These are phyloP conservation scores for Galeopterus variegatus DNA, from an alignment of 2,113 vertebrate genomes.

Conservation along the genomic window DNA sequence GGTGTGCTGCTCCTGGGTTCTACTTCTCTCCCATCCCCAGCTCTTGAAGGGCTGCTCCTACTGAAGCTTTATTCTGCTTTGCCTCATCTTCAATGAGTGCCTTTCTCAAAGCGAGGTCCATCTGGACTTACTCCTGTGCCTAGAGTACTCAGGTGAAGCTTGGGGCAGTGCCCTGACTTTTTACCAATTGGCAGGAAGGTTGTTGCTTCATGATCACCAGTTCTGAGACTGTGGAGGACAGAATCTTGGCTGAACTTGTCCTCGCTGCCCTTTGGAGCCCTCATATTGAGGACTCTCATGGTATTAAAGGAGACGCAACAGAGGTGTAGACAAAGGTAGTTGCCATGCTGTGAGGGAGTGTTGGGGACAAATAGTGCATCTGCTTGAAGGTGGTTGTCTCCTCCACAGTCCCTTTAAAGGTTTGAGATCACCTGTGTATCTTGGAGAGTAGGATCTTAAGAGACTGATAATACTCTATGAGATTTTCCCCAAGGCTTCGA, in stretches of 20 bases:
- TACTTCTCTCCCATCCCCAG: background rate
- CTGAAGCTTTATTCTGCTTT: background rate
- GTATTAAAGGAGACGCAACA: background rate
- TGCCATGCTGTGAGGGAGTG: background rate
- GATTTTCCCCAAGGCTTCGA: no score
- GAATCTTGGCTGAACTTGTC: no score
- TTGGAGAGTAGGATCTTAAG: background rate
- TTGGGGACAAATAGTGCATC: background rate
- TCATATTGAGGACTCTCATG: background rate
- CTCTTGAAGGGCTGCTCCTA: background rate
- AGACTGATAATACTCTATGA: background rate
- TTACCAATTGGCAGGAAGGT: background rate
- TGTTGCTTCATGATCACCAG: background rate
- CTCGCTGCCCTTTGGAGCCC: background rate
- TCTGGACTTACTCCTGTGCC: background rate
- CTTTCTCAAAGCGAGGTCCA: background rate
- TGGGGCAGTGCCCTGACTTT: no score
- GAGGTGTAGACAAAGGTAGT: background rate
- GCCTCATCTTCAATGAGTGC: background rate
- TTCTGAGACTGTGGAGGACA: background rate
- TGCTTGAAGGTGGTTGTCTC: background rate
- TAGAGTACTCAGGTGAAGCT: background rate
- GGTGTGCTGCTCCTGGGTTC: background rate
- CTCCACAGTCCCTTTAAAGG: background rate
- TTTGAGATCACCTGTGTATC: background rate